Base-by-base conservation (phyloP, 2,797 vertebrate genomes). In the Hafferia zeledoni region DNA sequence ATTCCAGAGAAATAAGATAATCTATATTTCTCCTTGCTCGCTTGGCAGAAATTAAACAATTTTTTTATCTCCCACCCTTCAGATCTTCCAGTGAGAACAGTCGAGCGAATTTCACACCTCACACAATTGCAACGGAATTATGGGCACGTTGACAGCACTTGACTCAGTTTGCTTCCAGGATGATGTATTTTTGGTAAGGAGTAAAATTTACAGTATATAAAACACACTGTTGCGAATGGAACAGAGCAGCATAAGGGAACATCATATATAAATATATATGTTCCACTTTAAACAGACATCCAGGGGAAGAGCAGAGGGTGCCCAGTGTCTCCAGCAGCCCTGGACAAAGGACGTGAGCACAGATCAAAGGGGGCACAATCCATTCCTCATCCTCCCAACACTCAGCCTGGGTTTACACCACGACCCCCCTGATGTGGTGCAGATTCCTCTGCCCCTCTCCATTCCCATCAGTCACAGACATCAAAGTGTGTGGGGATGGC, bases 341-440 rank as follows among this genome's bases (percentile, higher is more conserved):
- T 19, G 89, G 71, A 47, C 91, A 96, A 78, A 60, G 63, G 92
- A 86, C 89, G 87, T 24, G 60, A 6, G 63, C 49, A n/a, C n/a
- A 92, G 97, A 97, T 97, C 97, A 97, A 97, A 97, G 95, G 33
- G 68, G 80, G 35, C 59, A 87, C 53, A 5, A 53, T 4, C 83
- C 72, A 83, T 93, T 88, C 94, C 80, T 96, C 95, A 96, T 96
- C 92, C 83, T 64, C 25, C 68, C 72, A 53, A 85, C 97, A 97
- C 93, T 97, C 97, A 96, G 94, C 96, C 95, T 93, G 46, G 28
- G 49, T 94, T 97, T 97, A 96, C 94, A 94, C 94, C 96, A 69
- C 83, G 94, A 76, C 89, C 79, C 80, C 87, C 78, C 17, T 96
- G 97, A 97, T 77, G 88, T 13, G 95, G 91, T 89, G 88, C 97